Percentiles rank a stretch among this genome's conserved stretches.
These are phyloP conservation scores for Whitmania pigra DNA, from an alignment of 1,140 invertebrate genomes.

Conservation along the genomic window DNA sequence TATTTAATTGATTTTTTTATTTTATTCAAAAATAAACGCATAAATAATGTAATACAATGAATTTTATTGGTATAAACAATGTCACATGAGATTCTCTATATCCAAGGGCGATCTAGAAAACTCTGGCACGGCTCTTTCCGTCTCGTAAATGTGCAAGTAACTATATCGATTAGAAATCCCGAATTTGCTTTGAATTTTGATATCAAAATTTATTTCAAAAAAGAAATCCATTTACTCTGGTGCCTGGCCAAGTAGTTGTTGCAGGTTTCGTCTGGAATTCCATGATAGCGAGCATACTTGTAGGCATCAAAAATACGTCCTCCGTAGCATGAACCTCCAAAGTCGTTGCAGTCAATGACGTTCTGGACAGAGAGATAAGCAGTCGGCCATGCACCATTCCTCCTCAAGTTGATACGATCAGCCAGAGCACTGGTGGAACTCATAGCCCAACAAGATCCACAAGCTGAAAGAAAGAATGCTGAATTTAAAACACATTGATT, in stretches of 20 bases:
- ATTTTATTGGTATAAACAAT: too few relatives aligned
- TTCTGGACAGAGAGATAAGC: constrained; percentile 44
- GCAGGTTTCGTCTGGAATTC: constrained; percentile 46
- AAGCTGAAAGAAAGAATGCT: constrained; percentile 35
- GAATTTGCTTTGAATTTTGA: too few relatives aligned
- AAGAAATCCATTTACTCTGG: constrained; percentile 32
- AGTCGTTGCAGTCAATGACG: constrained; percentile 43
- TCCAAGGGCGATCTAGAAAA: too few relatives aligned
- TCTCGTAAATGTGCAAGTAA: too few relatives aligned
- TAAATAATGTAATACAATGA: too few relatives aligned
- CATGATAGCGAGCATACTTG: constrained; percentile 42
- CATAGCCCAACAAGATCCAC: constrained; percentile 48
- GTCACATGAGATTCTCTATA: too few relatives aligned
- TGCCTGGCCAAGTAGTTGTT: constrained; percentile 48
- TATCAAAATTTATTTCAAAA: too few relatives aligned
- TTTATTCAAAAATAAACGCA: too few relatives aligned
- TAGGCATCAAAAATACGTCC: constrained; percentile 42
- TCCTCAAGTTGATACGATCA: constrained; percentile 46
- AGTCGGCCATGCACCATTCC: constrained; percentile 43
- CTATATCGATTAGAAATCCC: too few relatives aligned
- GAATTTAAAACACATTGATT: too few relatives aligned
- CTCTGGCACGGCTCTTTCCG: too few relatives aligned
- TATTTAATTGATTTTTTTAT: too few relatives aligned
- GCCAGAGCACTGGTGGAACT: constrained; percentile 44
- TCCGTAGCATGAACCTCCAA: constrained; percentile 34